Evolutionary conservation across 1,140 invertebrate species (phyloP).

Genomic region (Atta texana): DNA sequence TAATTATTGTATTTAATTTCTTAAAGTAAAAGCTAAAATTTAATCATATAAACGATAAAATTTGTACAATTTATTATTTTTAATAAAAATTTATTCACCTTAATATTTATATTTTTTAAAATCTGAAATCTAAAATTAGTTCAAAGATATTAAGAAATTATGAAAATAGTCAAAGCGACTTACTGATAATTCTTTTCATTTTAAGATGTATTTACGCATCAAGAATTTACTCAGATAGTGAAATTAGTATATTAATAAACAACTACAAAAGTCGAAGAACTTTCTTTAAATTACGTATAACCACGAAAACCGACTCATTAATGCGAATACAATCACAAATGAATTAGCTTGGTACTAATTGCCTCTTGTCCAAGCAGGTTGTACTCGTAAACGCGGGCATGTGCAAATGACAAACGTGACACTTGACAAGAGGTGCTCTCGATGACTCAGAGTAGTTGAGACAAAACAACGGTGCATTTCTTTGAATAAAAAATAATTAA

Average conservation of each 20-base stretch:
- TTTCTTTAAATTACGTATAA: background rate
- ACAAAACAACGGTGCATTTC: slow-evolving; percentile 44
- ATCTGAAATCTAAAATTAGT: background rate
- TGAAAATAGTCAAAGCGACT: background rate
- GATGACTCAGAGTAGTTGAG: slow-evolving; percentile 11
- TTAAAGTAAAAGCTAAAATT: background rate
- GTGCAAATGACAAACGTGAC: background rate
- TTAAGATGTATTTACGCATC: background rate
- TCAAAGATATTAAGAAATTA: background rate
- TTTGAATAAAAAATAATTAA: slow-evolving; percentile 76
- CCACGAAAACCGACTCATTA: background rate
- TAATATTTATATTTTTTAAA: background rate
- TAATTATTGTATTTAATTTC: background rate
- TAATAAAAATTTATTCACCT: background rate
- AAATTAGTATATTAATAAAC: background rate
- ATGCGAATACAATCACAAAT: slow-evolving; percentile 5
- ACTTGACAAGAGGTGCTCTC: background rate
- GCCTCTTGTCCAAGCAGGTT: background rate
- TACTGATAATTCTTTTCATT: background rate
- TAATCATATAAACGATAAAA: background rate
- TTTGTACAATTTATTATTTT: no score
- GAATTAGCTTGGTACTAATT: background rate
- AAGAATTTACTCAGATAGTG: background rate
- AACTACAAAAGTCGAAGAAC: background rate
- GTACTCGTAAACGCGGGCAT: background rate